Evolutionary conservation across 2,113 vertebrate species (phyloP).

Genomic region (Paralichthys olivaceus): DNA sequence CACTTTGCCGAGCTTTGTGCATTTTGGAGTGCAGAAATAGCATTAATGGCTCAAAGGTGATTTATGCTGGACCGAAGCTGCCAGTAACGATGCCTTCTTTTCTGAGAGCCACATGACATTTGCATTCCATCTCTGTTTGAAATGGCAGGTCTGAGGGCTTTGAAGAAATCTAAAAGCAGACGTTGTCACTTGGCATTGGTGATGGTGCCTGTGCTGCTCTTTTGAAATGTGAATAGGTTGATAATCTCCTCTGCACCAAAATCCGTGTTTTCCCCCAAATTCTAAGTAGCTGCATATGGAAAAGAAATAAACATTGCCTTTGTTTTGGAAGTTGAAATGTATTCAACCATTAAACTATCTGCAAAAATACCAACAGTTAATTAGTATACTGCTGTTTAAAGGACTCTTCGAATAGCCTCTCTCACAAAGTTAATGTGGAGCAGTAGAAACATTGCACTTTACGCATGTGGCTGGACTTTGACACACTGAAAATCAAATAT

Average conservation of each 20-base stretch:
- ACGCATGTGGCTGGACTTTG: background rate
- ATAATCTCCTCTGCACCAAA: background rate
- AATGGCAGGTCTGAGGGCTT: slow-evolving; percentile 11
- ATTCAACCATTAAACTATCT: background rate
- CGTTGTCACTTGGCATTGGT: background rate
- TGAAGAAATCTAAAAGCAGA: slow-evolving; percentile 20
- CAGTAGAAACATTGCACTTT: background rate
- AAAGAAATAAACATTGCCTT: background rate
- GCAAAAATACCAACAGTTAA: background rate
- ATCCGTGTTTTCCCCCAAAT: background rate
- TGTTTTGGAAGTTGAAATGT: background rate
- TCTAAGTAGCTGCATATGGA: background rate
- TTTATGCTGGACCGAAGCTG: slow-evolving; percentile 14
- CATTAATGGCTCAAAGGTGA: slow-evolving; percentile 12
- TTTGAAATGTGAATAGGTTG: background rate
- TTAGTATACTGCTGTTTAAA: background rate
- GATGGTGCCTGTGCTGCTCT: background rate
- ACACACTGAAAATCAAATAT: background rate
- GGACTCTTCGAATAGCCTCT: background rate
- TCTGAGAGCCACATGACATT: slow-evolving; percentile 6
- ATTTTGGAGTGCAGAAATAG: background rate
- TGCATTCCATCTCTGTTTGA: slow-evolving; percentile 26
- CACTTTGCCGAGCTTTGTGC: slow-evolving; percentile 4
- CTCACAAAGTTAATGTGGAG: background rate
- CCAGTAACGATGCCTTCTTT: slow-evolving; percentile 18